Percentiles rank a stretch among this genome's conserved stretches.
These are phyloP conservation scores for Seison nebaliae DNA, from an alignment of 1,140 invertebrate species.

Conservation along the genomic window DNA sequence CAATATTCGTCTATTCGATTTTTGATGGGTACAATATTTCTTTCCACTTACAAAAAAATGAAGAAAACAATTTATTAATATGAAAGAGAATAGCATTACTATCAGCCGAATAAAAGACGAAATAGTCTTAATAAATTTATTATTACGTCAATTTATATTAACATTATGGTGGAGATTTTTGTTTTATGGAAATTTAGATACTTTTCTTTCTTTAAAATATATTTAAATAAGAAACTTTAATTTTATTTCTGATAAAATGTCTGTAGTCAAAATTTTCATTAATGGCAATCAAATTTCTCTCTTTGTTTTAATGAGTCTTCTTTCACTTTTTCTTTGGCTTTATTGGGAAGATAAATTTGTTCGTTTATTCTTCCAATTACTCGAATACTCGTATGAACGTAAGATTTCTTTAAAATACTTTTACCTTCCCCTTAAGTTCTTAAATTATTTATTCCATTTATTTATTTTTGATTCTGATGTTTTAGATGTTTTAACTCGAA, in stretches of 20 bases:
- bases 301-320: constrained; percentile 1
- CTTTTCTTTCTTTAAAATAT: not conserved
- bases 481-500: too few relatives aligned
- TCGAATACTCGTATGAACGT: too few relatives aligned
- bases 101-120: not conserved
- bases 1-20: not conserved
- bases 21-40: not conserved
- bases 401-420: too few relatives aligned
- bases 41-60: not conserved
- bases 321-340: too few relatives aligned
- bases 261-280: not conserved
- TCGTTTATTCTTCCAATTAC: too few relatives aligned
- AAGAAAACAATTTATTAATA: not conserved
- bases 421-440: too few relatives aligned
- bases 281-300: not conserved
- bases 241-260: not conserved
- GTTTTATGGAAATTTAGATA: not conserved
- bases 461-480: too few relatives aligned
- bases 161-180: not conserved
- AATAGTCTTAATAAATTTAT: not conserved
- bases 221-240: not conserved
- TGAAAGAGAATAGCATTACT: not conserved
- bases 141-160: not conserved
- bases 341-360: too few relatives aligned
- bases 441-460: too few relatives aligned